Percentiles rank a stretch among this genome's conserved stretches.
phyloP scores from a whole-genome alignment of 2,797 vertebrate genomes.

The Sebastolobus altivelis region DNA sequence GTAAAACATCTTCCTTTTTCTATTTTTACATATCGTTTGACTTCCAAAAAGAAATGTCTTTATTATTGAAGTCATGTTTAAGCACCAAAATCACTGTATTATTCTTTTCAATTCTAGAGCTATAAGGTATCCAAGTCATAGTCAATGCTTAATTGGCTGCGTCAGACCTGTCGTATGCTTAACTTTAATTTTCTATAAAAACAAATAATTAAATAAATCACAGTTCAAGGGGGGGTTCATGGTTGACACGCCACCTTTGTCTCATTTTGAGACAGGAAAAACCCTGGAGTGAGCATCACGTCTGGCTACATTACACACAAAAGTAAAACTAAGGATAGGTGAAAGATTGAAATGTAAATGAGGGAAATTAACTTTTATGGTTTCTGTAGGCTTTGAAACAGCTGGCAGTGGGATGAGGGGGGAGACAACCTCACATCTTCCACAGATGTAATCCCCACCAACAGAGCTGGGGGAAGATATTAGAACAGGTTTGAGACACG shows the following conservation, averaged over 20 bases:
- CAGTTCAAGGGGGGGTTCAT: neutral
- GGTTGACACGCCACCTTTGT: constrained; percentile 7
- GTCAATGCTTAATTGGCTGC: neutral
- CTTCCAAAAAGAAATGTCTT: neutral
- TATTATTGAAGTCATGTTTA: neutral
- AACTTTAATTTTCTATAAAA: constrained; percentile 1
- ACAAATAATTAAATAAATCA: constrained; percentile 9
- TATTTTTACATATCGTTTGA: neutral
- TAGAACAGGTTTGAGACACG: constrained; percentile 30
- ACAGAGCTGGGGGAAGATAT: constrained; percentile 47
- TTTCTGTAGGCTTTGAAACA: constrained; percentile 58
- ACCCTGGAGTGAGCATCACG: constrained; percentile 11
- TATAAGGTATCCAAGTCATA: neutral
- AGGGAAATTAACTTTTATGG: constrained; percentile 50
- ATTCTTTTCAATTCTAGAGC: neutral
- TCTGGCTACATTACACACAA: constrained; percentile 41
- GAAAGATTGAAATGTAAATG: constrained; percentile 62
- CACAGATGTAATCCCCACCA: constrained; percentile 52
- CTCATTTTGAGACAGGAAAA: constrained; percentile 15
- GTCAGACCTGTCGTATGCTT: neutral
- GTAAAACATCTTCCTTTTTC: neutral
- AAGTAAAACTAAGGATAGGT: constrained; percentile 41
- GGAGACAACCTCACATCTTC: constrained; percentile 28
- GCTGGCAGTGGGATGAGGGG: constrained; percentile 39
- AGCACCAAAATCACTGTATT: neutral